A percentile compares a stretch with the other conserved stretches of the same genome.
Evolutionary conservation across 2,797 vertebrate genomes (phyloP).

Genomic region (Lepus townsendii): DNA sequence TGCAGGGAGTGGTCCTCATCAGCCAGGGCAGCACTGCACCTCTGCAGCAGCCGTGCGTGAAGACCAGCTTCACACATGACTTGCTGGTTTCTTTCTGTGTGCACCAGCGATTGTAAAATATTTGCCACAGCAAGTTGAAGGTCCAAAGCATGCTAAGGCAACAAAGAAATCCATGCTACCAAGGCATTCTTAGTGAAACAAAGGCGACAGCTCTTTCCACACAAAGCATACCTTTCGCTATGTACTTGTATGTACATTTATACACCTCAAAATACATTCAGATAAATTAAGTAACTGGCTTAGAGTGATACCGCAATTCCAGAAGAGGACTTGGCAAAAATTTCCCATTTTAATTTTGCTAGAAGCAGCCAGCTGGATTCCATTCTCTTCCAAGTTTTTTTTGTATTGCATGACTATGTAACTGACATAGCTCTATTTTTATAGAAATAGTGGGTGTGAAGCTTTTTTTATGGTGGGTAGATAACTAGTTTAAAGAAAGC

Average conservation of each 20-base stretch:
- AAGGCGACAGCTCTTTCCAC: not conserved
- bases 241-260: not conserved
- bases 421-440: slow-evolving; percentile 30
- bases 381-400: not conserved
- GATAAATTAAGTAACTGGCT: not conserved
- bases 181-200: not conserved
- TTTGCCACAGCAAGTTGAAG: slow-evolving; percentile 97
- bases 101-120: slow-evolving; percentile 96
- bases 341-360: not conserved
- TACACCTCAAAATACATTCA: not conserved
- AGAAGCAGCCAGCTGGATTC: not conserved
- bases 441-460: not conserved
- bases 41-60: slow-evolving; percentile 96
- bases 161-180: slow-evolving; percentile 25
- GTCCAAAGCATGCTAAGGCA: slow-evolving; percentile 95
- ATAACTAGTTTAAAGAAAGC: not conserved
- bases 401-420: not conserved
- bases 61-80: slow-evolving; percentile 97
- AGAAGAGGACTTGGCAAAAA: not conserved
- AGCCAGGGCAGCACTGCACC: slow-evolving; percentile 95
- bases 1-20: slow-evolving; percentile 98
- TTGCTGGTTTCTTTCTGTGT: slow-evolving; percentile 98
- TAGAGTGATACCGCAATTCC: not conserved
- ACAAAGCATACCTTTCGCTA: not conserved
- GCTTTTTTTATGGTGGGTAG: not conserved